Conservation (phyloP, 1,140 invertebrate species). For the Solen grandis region DNA sequence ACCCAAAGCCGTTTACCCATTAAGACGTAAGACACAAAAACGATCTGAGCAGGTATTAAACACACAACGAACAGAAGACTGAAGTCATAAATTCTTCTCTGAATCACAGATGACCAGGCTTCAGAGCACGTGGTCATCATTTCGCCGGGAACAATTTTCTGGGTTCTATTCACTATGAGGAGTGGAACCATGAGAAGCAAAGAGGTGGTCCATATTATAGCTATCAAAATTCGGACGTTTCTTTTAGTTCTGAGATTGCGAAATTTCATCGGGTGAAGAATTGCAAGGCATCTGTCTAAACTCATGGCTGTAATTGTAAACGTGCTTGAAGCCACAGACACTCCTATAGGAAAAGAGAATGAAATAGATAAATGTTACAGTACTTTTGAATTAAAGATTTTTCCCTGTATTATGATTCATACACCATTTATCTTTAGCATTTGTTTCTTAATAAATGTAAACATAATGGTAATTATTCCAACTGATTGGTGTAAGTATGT, state of each 20-base stretch:
- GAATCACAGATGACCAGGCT: conserved; percentile 67
- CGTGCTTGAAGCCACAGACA: conserved; percentile 88
- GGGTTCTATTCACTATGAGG: conserved; percentile 82
- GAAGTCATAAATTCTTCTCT: conserved; percentile 83
- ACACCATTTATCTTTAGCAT: too few relatives aligned
- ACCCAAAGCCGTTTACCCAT: conserved; percentile 88
- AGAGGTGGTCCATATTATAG: conserved; percentile 85
- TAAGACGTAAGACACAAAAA: conserved; percentile 87
- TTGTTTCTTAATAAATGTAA: too few relatives aligned
- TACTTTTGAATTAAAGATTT: too few relatives aligned
- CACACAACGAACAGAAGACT: conserved; percentile 87
- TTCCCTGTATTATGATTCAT: too few relatives aligned
- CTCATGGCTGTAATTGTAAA: conserved; percentile 91
- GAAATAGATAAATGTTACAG: too few relatives aligned
- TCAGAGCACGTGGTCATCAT: conserved; percentile 83
- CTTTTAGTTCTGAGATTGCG: conserved; percentile 86
- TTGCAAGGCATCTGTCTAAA: conserved; percentile 88
- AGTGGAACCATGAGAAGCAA: conserved; percentile 86
- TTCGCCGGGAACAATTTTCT: conserved; percentile 57
- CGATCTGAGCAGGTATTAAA: conserved; percentile 85
- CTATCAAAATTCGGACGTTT: conserved; percentile 80
- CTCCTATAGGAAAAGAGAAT: conserved; percentile 82
- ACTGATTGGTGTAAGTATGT: too few relatives aligned
- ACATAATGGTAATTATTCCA: too few relatives aligned
- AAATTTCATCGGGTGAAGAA: conserved; percentile 87